Percentiles rank a stretch among this genome's conserved stretches.
Evolutionary conservation across 2,888 invertebrate species (phyloP).

Genomic region (Silvanus unidentatus): DNA sequence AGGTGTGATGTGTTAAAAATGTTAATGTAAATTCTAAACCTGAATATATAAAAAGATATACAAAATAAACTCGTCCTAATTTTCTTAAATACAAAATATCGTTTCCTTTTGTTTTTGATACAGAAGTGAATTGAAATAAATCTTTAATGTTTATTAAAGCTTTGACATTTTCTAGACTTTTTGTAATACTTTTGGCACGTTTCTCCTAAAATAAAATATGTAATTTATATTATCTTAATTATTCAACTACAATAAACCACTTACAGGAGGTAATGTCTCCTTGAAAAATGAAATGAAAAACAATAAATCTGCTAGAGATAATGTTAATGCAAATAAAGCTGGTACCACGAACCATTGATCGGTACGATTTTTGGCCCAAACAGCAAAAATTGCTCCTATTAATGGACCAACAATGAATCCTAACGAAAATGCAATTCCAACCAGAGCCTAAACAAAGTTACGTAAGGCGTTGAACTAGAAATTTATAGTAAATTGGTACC

Average conservation of each 20-base stretch:
- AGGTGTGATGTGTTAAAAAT: conserved; percentile 89
- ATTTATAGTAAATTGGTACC: conserved; percentile 51
- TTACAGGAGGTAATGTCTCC: conserved; percentile 75
- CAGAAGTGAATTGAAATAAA: conserved; percentile 61
- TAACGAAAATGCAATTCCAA: conserved; percentile 94
- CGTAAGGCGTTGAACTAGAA: background rate
- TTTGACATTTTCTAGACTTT: conserved; percentile 44
- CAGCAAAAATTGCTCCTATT: conserved; percentile 85
- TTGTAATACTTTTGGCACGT: conserved; percentile 62
- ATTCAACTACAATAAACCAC: conserved; percentile 16
- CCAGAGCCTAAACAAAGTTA: conserved; percentile 68
- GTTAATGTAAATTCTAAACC: conserved; percentile 96
- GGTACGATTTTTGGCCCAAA: conserved; percentile 56
- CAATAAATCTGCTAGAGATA: conserved; percentile 72
- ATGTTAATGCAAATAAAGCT: conserved; percentile 66
- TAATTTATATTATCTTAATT: background rate
- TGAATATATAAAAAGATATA: conserved; percentile 91
- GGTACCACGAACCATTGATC: conserved; percentile 76
- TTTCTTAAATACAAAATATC: conserved; percentile 61
- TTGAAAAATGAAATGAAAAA: conserved; percentile 68
- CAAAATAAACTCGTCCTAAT: conserved; percentile 75
- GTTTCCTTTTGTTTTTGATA: conserved; percentile 56
- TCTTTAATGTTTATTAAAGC: conserved; percentile 37
- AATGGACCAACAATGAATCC: conserved; percentile 96
- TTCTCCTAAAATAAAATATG: conserved; percentile 53